phyloP scores from a whole-genome alignment of 2,797 vertebrate species.

The Erethizon dorsatum region DNA sequence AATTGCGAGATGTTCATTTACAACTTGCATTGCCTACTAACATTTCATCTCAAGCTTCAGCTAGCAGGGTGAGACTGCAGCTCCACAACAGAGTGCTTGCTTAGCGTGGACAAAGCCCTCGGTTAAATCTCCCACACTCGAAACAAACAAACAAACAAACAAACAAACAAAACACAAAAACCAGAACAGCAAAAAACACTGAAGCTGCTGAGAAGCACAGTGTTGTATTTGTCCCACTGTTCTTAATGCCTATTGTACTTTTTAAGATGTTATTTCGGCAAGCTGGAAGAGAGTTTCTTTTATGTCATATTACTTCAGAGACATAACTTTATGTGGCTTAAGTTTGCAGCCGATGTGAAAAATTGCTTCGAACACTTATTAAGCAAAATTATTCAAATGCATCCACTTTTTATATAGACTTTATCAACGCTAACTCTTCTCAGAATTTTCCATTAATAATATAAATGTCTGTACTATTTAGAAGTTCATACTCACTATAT shows the following conservation, averaged over 20 bases:
- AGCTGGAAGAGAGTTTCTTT: background rate
- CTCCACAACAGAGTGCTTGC: no score
- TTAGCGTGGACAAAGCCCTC: no score
- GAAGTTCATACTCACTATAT: background rate
- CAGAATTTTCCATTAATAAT: background rate
- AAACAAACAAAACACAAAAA: background rate
- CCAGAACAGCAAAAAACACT: background rate
- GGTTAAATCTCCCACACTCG: background rate
- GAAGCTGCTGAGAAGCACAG: background rate
- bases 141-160: background rate
- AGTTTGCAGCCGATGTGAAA: background rate
- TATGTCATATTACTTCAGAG: background rate
- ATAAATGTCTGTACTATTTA: slow-evolving; percentile 48
- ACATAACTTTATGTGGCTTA: background rate
- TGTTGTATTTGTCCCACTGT: background rate
- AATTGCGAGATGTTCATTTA: background rate
- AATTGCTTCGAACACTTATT: background rate
- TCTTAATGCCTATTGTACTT: background rate
- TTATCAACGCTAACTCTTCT: background rate
- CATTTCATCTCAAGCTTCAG: background rate
- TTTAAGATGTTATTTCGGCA: background rate
- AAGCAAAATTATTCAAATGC: background rate
- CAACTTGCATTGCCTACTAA: no score
- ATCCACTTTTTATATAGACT: background rate
- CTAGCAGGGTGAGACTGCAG: no score